Base-by-base conservation (phyloP, 2,888 invertebrate genomes). In the Julus scandinavius region DNA sequence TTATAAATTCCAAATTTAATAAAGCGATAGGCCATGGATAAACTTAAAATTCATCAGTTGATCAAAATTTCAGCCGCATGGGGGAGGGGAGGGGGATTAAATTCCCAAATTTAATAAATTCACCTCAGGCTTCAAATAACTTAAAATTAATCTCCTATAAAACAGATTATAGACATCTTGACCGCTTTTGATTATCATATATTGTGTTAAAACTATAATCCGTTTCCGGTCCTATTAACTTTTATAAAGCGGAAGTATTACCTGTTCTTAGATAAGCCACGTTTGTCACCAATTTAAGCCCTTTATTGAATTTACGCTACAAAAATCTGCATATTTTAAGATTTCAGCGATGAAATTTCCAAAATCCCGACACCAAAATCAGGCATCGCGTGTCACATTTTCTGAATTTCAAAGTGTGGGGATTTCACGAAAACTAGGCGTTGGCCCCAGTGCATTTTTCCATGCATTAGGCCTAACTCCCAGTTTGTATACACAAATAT, bases 201-300 rank as follows among this genome's bases (percentile, higher is more conserved):
- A 50, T 50, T 50, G 7, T 17, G 58, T 2, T 17, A 58, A 58
- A 17, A 17, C 13, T 20, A 20, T 29, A 29, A 29, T 29, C 6
- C 11, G 20, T 72, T 72, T 72, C 72, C 72, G 72, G 72, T 72
- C 72, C 29, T 72, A 72, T 72, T 29, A 72, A 72, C 72, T 72
- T 63, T 29, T 29, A n/a, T 72, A 72, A 72, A 72, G 72, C 7
- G 72, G 72, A 72, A 72, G 72, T 72, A 72, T 72, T 72, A 72
- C 72, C 72, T 72, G 72, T n/a, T 72, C 29, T 2, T 9, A 63
- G 63, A 63, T 63, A 63, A 63, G 63, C 63, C 50, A 13, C 58
- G n/a, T 17, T 58, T 58, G 17, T 58, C n/a, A 2, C 5, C 17
- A 58, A n/a, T n/a, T 17, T 13, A 13, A 54, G 54, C 54, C 9